Base-by-base conservation (phyloP, 2,113 vertebrate genomes). In the Mus pahari region DNA sequence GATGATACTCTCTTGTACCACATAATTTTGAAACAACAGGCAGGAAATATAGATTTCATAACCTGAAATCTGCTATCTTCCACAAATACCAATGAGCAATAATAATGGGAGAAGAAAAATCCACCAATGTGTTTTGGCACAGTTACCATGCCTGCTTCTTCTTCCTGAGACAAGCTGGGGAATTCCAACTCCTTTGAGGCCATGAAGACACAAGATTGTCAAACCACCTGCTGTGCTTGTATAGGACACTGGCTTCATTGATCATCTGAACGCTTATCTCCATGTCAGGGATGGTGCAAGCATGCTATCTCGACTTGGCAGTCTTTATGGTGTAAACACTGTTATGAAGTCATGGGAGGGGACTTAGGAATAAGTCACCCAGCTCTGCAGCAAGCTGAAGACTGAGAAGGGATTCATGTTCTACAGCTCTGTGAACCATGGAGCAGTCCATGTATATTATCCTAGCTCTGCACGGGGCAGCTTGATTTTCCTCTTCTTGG, bases 221-320 rank as follows among this genome's bases (percentile, higher is more conserved):
- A 98, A 90, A 42, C n/a, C 24, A 78, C 82, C 74, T 92, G 87
- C 87, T 89, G 39, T 87, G 91, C 79, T 94, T 0, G 88, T 73
- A 83, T 94, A 96, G 95, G 93, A 93, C 95, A 97, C 95, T 97
- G 96, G 58, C 97, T 96, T 82, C 92, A 92, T 86, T 45, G 97
- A 96, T 96, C 1, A 5, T 94, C 96, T 97, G 96, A 97, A 93
- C 90, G 95, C 96, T 96, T 93, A 94, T 79, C 86, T 97, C 91
- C 94, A 96, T 92, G 93, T 90, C 89, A 86, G 48, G 1, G 4
- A 79, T 97, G 98, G 97, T 95, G 89, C 0, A 0, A 97, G 92
- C 94, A 94, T 91, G 87, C 97, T 97, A 98, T 86, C 97, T 98
- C 94, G n/a, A 89, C 92, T 88, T 45, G 86, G n/a, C 48, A 89